These are phyloP conservation scores for Netelia fuscicornis DNA, from an alignment of 2,888 invertebrate genomes.

Conservation along the genomic window DNA sequence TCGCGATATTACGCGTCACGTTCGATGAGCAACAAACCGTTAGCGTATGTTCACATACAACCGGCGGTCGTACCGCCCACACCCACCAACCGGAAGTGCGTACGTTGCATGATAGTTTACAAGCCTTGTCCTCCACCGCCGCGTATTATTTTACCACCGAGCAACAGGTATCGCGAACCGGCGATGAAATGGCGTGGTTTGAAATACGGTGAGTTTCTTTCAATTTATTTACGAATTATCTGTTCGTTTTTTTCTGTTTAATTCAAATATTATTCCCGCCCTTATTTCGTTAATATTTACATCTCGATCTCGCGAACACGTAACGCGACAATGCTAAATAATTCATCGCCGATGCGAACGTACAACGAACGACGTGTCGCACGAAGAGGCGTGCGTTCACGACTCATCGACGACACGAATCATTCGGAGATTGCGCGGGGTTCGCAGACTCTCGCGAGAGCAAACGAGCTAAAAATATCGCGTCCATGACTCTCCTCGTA, in stretches of 20 bases:
- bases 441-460: not conserved
- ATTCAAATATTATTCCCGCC: not conserved
- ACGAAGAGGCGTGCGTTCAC: conserved; percentile 26
- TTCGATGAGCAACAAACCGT: conserved; percentile 71
- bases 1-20: conserved; percentile 64
- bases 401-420: conserved; percentile 61
- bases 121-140: conserved; percentile 79
- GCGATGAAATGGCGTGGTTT: conserved; percentile 78
- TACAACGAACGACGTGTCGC: not conserved
- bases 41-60: conserved; percentile 82
- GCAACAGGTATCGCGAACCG: conserved; percentile 76
- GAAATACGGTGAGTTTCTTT: conserved; percentile 76
- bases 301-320: not conserved
- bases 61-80: conserved; percentile 72
- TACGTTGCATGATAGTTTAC: conserved; percentile 81
- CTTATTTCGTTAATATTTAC: not conserved
- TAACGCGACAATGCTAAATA: not conserved
- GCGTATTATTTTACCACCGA: conserved; percentile 75
- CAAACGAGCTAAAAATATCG: conserved; percentile 64
- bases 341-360: conserved; percentile 4
- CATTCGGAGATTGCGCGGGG: conserved; percentile 58
- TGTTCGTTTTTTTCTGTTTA: not conserved
- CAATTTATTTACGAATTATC: not conserved
- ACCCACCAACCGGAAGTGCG: conserved; percentile 78
- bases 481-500: conserved; percentile 41